These are phyloP conservation scores for Gandaritis pyraliata DNA, from an alignment of 2,888 invertebrate species.

Conservation along the genomic window DNA sequence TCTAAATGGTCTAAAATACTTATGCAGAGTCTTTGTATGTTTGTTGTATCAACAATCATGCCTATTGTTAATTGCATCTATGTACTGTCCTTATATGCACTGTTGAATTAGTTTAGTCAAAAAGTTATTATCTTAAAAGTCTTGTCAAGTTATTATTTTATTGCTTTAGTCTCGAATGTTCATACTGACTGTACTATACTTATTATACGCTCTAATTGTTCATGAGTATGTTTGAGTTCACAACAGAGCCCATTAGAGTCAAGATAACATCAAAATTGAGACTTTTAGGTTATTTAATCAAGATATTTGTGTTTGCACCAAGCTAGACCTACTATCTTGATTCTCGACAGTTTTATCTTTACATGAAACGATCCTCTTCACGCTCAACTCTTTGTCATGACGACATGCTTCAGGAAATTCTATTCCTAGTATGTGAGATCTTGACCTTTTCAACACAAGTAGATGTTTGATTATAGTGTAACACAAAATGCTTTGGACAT, in stretches of 20 bases:
- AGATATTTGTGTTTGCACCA: slow-evolving; percentile 28
- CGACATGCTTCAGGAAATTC: slow-evolving; percentile 18
- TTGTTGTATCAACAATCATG: background rate
- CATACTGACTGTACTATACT: background rate
- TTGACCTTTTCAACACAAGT: slow-evolving; percentile 30
- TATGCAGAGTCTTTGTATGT: background rate
- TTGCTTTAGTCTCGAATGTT: background rate
- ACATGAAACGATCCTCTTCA: slow-evolving; percentile 17
- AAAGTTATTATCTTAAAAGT: slow-evolving; percentile 26
- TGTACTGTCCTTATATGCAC: background rate
- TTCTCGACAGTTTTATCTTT: slow-evolving; percentile 24
- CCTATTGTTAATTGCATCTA: background rate
- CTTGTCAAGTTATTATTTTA: slow-evolving; percentile 17
- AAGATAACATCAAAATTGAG: slow-evolving; percentile 15
- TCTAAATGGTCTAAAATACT: no score
- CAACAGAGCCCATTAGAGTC: slow-evolving; percentile 9
- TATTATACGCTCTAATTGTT: slow-evolving; percentile 3
- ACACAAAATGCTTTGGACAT: slow-evolving; percentile 23
- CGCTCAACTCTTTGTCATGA: slow-evolving; percentile 23
- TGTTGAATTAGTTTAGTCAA: background rate
- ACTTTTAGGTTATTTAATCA: slow-evolving; percentile 35
- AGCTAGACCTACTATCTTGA: slow-evolving; percentile 5
- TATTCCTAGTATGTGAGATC: slow-evolving; percentile 21
- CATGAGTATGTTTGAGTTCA: slow-evolving; percentile 7
- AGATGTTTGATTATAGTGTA: slow-evolving; percentile 12